Conservation (phyloP, 2,888 invertebrate species). For the Adineta ricciae region DNA sequence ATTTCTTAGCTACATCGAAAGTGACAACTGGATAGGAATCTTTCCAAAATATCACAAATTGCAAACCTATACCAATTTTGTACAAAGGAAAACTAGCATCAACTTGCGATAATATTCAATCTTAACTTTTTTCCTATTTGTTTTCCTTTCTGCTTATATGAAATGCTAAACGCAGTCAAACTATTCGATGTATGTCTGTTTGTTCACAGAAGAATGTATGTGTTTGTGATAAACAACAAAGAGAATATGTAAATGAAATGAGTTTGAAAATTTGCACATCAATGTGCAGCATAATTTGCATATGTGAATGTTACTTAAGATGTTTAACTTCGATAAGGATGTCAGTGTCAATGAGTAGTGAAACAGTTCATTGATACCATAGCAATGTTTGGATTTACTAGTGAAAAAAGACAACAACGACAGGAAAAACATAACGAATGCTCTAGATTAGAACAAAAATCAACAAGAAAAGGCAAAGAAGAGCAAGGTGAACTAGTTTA, state of each 20-base stretch:
- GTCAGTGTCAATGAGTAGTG: too few species aligned
- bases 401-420: neutral
- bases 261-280: neutral
- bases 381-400: neutral
- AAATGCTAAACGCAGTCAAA: too few species aligned
- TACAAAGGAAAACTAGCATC: too few species aligned
- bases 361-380: neutral
- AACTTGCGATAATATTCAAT: neutral
- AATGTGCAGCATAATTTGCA: neutral
- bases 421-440: neutral
- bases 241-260: neutral
- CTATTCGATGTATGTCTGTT: too few species aligned
- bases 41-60: constrained; percentile 19
- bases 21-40: neutral
- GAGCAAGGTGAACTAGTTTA: neutral
- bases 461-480: neutral
- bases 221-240: too few species aligned
- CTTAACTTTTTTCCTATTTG: neutral
- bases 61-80: neutral
- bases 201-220: too few species aligned
- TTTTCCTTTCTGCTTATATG: too few species aligned
- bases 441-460: neutral
- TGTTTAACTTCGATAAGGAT: too few species aligned
- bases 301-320: too few species aligned
- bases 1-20: neutral